Conservation (phyloP, 2,113 vertebrate species). For the Oceanodroma tethys region DNA sequence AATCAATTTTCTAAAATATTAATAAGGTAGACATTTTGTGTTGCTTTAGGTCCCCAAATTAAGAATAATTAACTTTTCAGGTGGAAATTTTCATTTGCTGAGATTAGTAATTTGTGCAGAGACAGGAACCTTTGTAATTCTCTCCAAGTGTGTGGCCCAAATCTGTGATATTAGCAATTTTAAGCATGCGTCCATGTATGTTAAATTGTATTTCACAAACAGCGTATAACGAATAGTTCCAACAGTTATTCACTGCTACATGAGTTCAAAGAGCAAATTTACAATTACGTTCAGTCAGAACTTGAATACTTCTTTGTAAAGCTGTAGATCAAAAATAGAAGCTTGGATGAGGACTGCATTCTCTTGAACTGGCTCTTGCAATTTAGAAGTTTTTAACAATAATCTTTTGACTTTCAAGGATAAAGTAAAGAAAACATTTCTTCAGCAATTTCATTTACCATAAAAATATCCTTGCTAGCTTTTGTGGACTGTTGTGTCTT, state of each 20-base stretch:
- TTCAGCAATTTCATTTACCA: background rate
- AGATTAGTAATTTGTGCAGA: background rate
- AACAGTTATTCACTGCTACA: background rate
- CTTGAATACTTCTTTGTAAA: background rate
- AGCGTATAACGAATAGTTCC: background rate
- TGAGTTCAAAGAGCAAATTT: background rate
- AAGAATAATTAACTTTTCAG: background rate
- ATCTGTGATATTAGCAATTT: background rate
- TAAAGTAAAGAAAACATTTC: background rate
- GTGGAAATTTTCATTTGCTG: background rate
- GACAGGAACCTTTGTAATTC: background rate
- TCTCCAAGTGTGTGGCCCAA: background rate
- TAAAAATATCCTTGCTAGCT: background rate
- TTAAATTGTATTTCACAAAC: background rate
- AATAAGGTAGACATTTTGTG: background rate
- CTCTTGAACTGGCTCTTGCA: background rate
- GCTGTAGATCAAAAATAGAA: background rate
- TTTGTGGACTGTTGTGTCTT: background rate
- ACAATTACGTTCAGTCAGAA: background rate
- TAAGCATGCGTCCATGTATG: background rate
- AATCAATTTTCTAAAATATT: background rate
- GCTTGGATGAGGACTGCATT: background rate
- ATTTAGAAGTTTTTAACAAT: background rate
- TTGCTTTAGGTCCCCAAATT: background rate
- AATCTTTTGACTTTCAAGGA: background rate